Conservation (phyloP, 2,797 vertebrate species). For the Mareca strepera region DNA sequence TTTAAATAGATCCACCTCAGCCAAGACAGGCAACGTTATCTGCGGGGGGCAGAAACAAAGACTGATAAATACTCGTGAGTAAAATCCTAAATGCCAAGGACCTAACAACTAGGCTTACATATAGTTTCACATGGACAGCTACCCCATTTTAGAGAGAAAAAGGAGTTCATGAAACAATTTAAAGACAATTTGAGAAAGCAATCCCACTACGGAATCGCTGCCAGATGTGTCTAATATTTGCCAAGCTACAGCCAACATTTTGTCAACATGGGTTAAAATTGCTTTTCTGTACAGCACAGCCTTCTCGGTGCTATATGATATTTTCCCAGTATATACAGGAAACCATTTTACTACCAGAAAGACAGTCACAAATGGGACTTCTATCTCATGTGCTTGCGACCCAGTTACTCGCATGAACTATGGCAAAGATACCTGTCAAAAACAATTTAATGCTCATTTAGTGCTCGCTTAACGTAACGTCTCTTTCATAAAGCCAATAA, state of each 20-base stretch:
- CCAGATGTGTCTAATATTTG: slow-evolving; percentile 29
- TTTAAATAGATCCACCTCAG: neutral
- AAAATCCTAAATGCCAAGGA: neutral
- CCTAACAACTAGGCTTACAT: neutral
- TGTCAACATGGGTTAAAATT: neutral
- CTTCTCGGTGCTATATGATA: neutral
- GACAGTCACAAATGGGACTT: neutral
- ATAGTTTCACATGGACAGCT: neutral
- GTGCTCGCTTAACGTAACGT: neutral
- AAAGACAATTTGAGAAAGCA: slow-evolving; percentile 5
- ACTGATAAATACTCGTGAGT: neutral
- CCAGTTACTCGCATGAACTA: neutral
- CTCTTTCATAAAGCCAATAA: neutral
- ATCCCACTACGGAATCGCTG: neutral
- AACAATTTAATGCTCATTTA: neutral
- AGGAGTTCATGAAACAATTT: neutral
- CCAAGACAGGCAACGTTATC: neutral
- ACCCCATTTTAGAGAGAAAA: neutral
- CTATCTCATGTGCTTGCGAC: neutral
- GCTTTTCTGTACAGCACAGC: neutral
- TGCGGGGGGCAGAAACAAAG: neutral
- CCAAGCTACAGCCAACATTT: slow-evolving; percentile 14
- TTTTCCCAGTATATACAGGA: neutral
- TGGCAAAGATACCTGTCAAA: neutral
- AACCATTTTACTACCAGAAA: neutral